Percentiles rank a stretch among this genome's conserved stretches.
Evolutionary conservation across 1,140 invertebrate species (phyloP).

Genomic region (Drosophila equinoxialis): DNA sequence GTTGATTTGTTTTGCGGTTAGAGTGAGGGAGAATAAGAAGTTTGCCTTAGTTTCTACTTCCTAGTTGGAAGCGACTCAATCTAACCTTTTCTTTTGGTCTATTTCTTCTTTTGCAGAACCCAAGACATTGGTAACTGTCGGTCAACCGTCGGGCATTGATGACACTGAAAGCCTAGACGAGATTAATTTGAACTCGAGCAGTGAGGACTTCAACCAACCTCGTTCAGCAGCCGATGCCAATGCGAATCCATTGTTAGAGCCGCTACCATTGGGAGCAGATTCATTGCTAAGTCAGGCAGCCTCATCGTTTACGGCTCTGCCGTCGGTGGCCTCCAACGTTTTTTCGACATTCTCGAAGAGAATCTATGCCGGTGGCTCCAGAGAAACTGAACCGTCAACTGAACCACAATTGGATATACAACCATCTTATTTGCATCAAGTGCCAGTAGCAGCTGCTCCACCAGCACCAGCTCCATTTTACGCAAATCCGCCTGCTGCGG

Average conservation of each 20-base stretch:
- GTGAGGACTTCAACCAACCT: slow-evolving; percentile 48
- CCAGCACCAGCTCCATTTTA: slow-evolving; percentile 54
- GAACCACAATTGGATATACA: slow-evolving; percentile 72
- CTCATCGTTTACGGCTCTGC: slow-evolving; percentile 85
- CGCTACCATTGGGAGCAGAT: slow-evolving; percentile 54
- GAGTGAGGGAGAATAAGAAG: slow-evolving; percentile 17
- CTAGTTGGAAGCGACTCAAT: not conserved
- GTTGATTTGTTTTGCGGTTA: slow-evolving; percentile 29
- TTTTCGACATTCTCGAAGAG: slow-evolving; percentile 86
- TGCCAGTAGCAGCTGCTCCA: slow-evolving; percentile 29
- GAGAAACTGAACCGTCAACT: slow-evolving; percentile 36
- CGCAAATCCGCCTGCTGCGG: slow-evolving; percentile 45
- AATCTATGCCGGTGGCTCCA: slow-evolving; percentile 63
- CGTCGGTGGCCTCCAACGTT: slow-evolving; percentile 85
- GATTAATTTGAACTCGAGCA: slow-evolving; percentile 79
- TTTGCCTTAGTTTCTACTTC: slow-evolving; percentile 20
- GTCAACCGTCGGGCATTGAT: slow-evolving; percentile 69
- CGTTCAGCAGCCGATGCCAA: slow-evolving; percentile 52
- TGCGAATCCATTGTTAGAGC: slow-evolving; percentile 73
- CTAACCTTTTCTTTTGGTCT: not conserved
- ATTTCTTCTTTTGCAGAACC: slow-evolving; percentile 62
- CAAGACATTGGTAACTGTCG: slow-evolving; percentile 76
- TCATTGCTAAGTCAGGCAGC: slow-evolving; percentile 84
- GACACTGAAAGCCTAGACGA: slow-evolving; percentile 78
- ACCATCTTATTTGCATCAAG: slow-evolving; percentile 70